Base-by-base conservation (phyloP, 2,797 vertebrate genomes). In the Pogonophryne albipinna region DNA sequence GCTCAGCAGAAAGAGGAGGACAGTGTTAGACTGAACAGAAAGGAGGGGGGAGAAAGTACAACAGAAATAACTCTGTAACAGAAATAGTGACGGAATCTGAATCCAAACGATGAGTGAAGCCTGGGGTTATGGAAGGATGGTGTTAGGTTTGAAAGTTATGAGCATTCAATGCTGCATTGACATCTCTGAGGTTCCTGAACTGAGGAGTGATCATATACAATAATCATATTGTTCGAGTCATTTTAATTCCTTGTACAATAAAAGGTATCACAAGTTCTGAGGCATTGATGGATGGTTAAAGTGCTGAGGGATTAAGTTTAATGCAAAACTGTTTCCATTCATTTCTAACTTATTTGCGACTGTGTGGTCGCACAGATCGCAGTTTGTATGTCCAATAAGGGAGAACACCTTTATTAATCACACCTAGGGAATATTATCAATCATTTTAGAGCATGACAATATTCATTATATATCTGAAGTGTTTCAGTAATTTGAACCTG, bases 121-220 rank as follows among this genome's bases (percentile, higher is more conserved):
- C 34, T 13, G 16, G 15, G 73, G 45, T 67, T 67, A 71, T 50
- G 15, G 44, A 65, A 15, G 11, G 13, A 34, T n/a, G 27, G 12
- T 20, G 66, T 70, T 80, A 71, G 17, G 15, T 56, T 27, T 57
- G 6, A 19, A 70, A 79, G 78, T 61, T 69, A 23, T 13, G 80
- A 75, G 76, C 75, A 63, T 6, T 20, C 53, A 80, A 78, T 70
- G 75, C 78, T 80, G 75, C 78, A 82, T 67, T 63, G 66, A 79
- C 52, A 34, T 85, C 74, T 87, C 79, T 76, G 55, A 64, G 1
- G 13, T 63, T 6, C 79, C 34, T 76, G 45, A 64, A 62, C 76
- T 76, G 64, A 88, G 78, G 78, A 81, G 55, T 79, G 68, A 68
- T 60, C 64, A 46, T 4, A 11, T 0, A 76, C 53, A 45, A 11